Evolutionary conservation across 1,140 invertebrate genomes (phyloP).

Genomic region (Drosophila littoralis): DNA sequence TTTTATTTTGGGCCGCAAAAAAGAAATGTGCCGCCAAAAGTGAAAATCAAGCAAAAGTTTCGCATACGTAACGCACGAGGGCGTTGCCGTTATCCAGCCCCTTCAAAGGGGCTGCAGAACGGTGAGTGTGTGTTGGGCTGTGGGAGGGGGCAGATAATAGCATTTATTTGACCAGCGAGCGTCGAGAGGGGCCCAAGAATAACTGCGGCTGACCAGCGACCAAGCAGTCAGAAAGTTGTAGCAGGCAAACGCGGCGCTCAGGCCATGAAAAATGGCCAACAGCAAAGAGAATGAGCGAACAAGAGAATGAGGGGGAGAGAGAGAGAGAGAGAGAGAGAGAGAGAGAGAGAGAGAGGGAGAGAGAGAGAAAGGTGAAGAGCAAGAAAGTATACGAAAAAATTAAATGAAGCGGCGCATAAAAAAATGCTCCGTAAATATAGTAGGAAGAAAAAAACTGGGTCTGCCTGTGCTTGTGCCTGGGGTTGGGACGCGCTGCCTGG

Average conservation of each 20-base stretch:
- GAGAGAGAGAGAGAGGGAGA: conserved; percentile 7
- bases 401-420: conserved; percentile 50
- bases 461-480: conserved; percentile 27
- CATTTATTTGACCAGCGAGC: conserved; percentile 71
- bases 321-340: not conserved
- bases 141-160: conserved; percentile 38
- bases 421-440: conserved; percentile 48
- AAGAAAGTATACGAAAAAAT: conserved; percentile 52
- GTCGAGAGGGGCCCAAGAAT: conserved; percentile 59
- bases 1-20: conserved; percentile 70
- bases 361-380: conserved; percentile 18
- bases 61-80: conserved; percentile 19
- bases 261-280: conserved; percentile 50
- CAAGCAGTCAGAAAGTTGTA: conserved; percentile 83
- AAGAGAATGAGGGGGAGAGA: not conserved
- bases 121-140: not conserved
- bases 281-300: not conserved
- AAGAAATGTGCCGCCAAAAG: conserved; percentile 75
- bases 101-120: not conserved
- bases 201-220: conserved; percentile 83
- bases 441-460: conserved; percentile 61
- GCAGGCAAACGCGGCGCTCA: conserved; percentile 62
- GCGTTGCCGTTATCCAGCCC: conserved; percentile 22
- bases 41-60: conserved; percentile 76
- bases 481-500: conserved; percentile 54